phyloP scores from a whole-genome alignment of 1,140 invertebrate species.

The Zeugodacus cucurbitae region DNA sequence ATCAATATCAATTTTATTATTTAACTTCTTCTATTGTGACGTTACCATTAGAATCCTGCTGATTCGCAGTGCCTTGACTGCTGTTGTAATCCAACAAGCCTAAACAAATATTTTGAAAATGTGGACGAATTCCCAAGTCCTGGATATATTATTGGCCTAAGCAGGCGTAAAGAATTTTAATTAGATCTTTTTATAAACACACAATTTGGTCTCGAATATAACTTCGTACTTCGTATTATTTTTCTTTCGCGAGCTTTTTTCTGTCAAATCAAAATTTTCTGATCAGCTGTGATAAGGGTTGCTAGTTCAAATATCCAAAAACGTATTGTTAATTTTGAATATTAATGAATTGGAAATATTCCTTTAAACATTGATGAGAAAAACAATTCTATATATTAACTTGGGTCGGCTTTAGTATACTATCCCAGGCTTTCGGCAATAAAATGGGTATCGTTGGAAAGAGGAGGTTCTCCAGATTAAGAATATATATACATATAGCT shows the following conservation, averaged over 20 bases:
- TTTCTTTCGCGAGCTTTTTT: constrained; percentile 7
- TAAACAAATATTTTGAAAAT: background rate
- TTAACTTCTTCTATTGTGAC: background rate
- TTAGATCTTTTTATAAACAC: background rate
- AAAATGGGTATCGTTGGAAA: too few species aligned
- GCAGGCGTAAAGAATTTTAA: background rate
- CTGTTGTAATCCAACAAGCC: background rate
- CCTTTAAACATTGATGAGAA: too few species aligned
- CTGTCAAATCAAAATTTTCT: constrained; percentile 4
- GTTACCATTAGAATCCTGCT: background rate
- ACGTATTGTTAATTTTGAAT: background rate
- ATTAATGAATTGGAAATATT: too few species aligned
- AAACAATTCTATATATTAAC: too few species aligned
- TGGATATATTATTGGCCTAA: background rate
- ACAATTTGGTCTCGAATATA: constrained; percentile 18
- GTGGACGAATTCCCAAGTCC: background rate
- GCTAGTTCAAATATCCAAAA: background rate
- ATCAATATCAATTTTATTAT: background rate
- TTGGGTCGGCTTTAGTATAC: too few species aligned
- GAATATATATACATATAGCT: too few species aligned
- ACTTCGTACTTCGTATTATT: constrained; percentile 9
- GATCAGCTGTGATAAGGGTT: constrained; percentile 1
- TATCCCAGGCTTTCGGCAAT: too few species aligned
- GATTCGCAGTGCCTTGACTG: background rate
- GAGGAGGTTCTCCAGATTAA: too few species aligned